These are phyloP conservation scores for Poecilia velifera DNA, from an alignment of 2,797 vertebrate genomes.

Conservation along the genomic window DNA sequence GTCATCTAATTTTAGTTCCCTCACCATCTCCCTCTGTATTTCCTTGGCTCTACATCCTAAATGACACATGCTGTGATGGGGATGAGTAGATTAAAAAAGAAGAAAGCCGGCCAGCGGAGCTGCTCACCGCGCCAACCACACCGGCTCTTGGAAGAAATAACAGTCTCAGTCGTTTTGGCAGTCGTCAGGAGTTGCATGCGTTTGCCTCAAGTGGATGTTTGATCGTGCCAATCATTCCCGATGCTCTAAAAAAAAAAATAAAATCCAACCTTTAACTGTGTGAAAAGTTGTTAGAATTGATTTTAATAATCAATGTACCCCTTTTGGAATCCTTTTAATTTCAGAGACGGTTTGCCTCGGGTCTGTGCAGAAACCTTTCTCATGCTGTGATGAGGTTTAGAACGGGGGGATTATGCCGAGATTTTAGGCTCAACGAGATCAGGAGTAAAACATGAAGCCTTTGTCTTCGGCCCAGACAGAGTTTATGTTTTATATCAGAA, in stretches of 20 bases:
- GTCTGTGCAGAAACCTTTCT: neutral
- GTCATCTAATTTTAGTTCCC: constrained; percentile 28
- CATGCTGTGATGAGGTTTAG: neutral
- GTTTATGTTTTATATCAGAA: neutral
- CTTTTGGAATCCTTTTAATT: neutral
- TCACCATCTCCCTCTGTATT: neutral
- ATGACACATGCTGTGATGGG: constrained; percentile 40
- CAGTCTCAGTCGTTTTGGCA: neutral
- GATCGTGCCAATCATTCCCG: neutral
- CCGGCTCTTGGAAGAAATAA: neutral
- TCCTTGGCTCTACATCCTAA: constrained; percentile 22
- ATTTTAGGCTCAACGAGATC: neutral
- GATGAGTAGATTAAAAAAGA: constrained; percentile 40
- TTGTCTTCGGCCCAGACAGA: neutral
- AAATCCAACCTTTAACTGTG: neutral
- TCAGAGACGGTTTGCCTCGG: neutral
- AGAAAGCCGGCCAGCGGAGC: constrained; percentile 4
- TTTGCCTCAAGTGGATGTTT: neutral
- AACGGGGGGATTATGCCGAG: neutral
- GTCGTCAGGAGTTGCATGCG: neutral
- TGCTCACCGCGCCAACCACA: neutral
- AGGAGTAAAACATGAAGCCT: constrained; percentile 3
- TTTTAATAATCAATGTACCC: too few species aligned
- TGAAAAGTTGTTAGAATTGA: neutral
- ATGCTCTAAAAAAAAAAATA: neutral